Base-by-base conservation (phyloP, 2,113 vertebrate species). In the Charina bottae region DNA sequence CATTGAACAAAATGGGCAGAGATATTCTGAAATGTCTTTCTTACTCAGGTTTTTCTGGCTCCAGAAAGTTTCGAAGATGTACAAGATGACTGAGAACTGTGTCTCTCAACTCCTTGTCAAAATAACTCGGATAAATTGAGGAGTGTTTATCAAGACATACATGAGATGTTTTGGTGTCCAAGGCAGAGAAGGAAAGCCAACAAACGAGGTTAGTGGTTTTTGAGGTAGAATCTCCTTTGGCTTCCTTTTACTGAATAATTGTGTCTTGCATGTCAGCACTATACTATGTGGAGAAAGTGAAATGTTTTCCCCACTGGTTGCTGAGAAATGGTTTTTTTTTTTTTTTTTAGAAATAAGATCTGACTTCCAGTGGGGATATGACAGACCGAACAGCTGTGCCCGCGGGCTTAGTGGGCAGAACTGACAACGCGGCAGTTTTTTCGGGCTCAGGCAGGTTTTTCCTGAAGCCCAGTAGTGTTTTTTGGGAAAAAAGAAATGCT, bases 1-100 rank as follows among this genome's bases (percentile, higher is more conserved):
- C 60, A 26, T 89, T 88, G 83, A 83, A 42, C 89, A 91, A 90
- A 89, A 10, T 85, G 24, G 42, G 42, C 42, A n/a, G n/a, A n/a
- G n/a, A n/a, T n/a, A n/a, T n/a, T n/a, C n/a, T n/a, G n/a, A n/a
- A n/a, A n/a, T n/a, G n/a, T n/a, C n/a, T n/a, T n/a, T n/a, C n/a
- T n/a, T n/a, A n/a, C n/a, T n/a, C n/a, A n/a, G n/a, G n/a, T n/a
- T n/a, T n/a, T n/a, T 72, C 17, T 93, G 37, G 10, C 0, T 2
- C 2, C 72, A 84, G 12, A 11, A 90, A 60, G 26, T 17, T 83
- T 60, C 15, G 49, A 42, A 42, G 42, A 42, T 42, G 42, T 42
- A 49, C 49, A 12, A 85, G 53, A 23, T 46, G 9, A 26, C 37
- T 60, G 56, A 86, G 56, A 33, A 83, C 2, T 24, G 28, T 10